phyloP scores from a whole-genome alignment of 2,888 invertebrate species.

The Lepidocyrtinus sp. region DNA sequence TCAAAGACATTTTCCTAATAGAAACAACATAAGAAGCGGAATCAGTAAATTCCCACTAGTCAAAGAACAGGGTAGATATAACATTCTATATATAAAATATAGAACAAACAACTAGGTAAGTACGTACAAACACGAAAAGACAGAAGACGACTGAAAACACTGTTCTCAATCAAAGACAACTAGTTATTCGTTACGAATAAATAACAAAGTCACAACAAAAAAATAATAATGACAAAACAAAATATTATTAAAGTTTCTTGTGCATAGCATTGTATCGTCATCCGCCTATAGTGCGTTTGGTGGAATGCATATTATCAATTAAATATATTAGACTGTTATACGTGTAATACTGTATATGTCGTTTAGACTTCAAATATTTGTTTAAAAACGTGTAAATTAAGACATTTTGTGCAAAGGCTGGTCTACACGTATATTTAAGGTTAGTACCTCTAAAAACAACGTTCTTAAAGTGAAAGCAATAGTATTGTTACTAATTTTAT shows the following conservation, averaged over 20 bases:
- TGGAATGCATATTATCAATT: constrained; percentile 17
- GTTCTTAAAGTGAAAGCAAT: constrained; percentile 12
- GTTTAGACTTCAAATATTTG: background rate
- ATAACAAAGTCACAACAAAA: constrained; percentile 9
- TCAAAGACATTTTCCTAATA: constrained; percentile 26
- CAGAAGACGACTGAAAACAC: constrained; percentile 29
- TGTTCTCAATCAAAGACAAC: constrained; percentile 17
- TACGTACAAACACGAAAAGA: constrained; percentile 18
- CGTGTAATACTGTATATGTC: background rate
- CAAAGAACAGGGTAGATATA: constrained; percentile 51
- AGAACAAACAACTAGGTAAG: constrained; percentile 16
- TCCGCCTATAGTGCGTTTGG: constrained; percentile 23
- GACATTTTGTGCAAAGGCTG: constrained; percentile 8
- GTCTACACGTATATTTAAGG: constrained; percentile 1
- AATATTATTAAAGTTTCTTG: constrained; percentile 22
- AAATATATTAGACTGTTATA: background rate
- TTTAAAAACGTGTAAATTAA: background rate
- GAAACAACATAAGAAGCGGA: constrained; percentile 46
- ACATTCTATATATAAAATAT: constrained; percentile 17
- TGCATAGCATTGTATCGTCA: constrained; percentile 34
- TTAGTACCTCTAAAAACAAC: constrained; percentile 9
- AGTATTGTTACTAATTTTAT: background rate
- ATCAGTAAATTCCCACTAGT: constrained; percentile 55
- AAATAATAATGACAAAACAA: background rate
- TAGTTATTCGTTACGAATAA: background rate